Evolutionary conservation across 2,888 invertebrate species (phyloP), one percentile per base, ranked within the genome.

Genomic region (Phaonia tiefii): DNA sequence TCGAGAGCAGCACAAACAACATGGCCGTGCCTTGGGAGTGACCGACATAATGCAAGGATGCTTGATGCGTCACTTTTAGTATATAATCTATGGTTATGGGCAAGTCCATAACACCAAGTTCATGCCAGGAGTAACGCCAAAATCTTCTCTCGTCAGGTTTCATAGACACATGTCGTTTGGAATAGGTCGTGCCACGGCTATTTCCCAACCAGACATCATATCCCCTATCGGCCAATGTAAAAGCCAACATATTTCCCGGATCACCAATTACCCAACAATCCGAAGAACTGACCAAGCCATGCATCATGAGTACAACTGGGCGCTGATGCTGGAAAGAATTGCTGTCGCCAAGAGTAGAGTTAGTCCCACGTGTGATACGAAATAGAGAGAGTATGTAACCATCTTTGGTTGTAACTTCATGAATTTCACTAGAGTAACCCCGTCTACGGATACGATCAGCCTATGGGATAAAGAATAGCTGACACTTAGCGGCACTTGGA

Each of bases 301-400:
- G 85, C 77, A 96, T 96, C 37, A 85, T 58, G 96, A 84, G 67
- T 1, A 78, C 79, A 8, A 66, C 70, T 1, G 81, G 83, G 1
- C 71, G 67, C 5, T 15, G 1, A n/a, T n/a, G n/a, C n/a, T n/a
- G n/a, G n/a, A n/a, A n/a, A n/a, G n/a, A n/a, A n/a, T n/a, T n/a
- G 17, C 10, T 0, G 8, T 2, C 11, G 1, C 0, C 1, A 20
- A 11, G 13, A 0, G 11, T 1, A 0, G 60, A 5, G 8, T 63
- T 11, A 22, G 1, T 37, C 4, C 2, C 11, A 1, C 3, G 20
- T 22, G 22, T 63, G 1, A 63, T 22, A 5, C 63, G 63, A 42
- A 39, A 63, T 39, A 63, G 3, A 1, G 22, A 11, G 1, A 63
- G 22, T 5, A 39, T 37, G 13, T 42, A 63, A 20, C 63, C 63